These are phyloP conservation scores for Panonychus citri DNA, from an alignment of 1,140 invertebrate species.

Conservation along the genomic window DNA sequence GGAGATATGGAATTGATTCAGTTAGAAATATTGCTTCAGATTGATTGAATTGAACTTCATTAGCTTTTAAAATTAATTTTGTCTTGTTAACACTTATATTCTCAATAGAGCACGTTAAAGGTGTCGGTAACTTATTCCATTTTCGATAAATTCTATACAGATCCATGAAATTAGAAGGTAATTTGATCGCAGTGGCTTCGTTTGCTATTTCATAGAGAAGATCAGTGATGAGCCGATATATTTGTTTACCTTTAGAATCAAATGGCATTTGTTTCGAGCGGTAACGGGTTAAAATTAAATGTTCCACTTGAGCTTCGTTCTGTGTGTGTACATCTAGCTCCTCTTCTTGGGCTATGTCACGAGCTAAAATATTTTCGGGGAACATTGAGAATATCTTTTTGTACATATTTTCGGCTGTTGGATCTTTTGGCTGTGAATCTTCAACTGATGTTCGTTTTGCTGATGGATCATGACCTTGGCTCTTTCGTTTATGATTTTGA, in stretches of 20 bases:
- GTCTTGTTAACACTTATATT: not conserved
- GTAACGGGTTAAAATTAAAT: not conserved
- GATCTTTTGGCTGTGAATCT: too few relatives aligned
- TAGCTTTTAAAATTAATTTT: slow-evolving; percentile 2
- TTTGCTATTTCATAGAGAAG: not conserved
- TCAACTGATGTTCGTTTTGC: too few relatives aligned
- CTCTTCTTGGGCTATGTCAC: not conserved
- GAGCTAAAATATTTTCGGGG: not conserved
- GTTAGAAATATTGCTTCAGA: slow-evolving; percentile 4
- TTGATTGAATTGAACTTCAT: slow-evolving; percentile 6
- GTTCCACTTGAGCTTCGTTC: not conserved
- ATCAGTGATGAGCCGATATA: slow-evolving; percentile 1
- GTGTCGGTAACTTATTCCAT: not conserved
- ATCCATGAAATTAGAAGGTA: slow-evolving; percentile 1
- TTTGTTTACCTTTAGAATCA: not conserved
- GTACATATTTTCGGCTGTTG: too few relatives aligned
- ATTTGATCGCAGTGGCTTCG: not conserved
- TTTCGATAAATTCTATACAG: slow-evolving; percentile 7
- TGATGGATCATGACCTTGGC: too few relatives aligned
- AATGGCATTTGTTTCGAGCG: not conserved
- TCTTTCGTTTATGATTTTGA: too few relatives aligned
- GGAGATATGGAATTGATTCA: not conserved
- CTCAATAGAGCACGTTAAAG: not conserved
- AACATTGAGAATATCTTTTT: not conserved
- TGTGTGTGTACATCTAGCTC: not conserved